phyloP scores from a whole-genome alignment of 1,140 invertebrate genomes.

The Zaprionus tsacasi region DNA sequence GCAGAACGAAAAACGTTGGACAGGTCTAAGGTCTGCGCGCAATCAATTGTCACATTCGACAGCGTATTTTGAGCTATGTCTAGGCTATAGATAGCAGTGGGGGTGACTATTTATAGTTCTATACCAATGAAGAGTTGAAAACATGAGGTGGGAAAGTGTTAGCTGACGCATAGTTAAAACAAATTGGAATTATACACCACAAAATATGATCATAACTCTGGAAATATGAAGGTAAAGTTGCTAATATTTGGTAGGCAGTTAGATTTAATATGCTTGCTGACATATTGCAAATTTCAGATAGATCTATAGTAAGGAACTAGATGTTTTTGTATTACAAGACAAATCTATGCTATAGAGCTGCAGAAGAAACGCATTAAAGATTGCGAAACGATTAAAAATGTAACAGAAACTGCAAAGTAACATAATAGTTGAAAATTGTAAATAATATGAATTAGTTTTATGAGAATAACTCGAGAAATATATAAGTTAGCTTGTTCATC shows the following conservation, averaged over 20 bases:
- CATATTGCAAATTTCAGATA: background rate
- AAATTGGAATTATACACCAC: background rate
- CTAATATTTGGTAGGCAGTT: background rate
- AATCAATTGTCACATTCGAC: slow-evolving; percentile 79
- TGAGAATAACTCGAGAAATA: background rate
- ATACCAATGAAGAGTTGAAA: background rate
- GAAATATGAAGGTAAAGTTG: background rate
- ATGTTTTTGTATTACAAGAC: background rate
- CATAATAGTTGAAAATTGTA: no score
- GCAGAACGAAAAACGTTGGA: slow-evolving; percentile 12
- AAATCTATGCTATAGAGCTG: no score
- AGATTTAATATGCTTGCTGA: background rate
- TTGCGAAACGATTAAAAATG: no score
- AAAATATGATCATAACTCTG: background rate
- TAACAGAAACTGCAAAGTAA: no score
- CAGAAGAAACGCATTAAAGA: no score
- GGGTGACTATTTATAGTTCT: background rate
- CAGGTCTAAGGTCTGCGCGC: slow-evolving; percentile 55
- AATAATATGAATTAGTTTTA: background rate
- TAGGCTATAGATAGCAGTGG: background rate
- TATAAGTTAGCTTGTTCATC: background rate
- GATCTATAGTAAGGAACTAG: background rate
- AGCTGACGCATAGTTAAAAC: background rate
- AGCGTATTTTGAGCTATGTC: slow-evolving; percentile 68
- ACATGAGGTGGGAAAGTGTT: background rate